Percentiles rank a stretch among this genome's conserved stretches.
Conservation (phyloP, 2,113 vertebrate genomes). For the Columba livia region DNA sequence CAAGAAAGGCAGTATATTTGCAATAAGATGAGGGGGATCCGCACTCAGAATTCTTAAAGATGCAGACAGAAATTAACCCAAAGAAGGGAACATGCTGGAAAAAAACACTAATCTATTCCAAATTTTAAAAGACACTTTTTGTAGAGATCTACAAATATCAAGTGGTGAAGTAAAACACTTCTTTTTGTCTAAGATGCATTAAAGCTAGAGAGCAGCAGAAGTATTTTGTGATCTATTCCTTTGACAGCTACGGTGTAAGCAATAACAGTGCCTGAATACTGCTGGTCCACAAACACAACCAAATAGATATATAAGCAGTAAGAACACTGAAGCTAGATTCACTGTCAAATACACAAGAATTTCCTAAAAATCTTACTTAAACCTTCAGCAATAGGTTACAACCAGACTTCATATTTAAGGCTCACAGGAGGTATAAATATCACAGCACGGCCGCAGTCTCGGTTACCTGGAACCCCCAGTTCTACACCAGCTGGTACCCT, state of each 20-base stretch:
- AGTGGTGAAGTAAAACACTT: neutral
- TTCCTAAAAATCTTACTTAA: neutral
- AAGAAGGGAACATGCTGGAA: neutral
- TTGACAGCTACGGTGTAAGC: neutral
- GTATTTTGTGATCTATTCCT: neutral
- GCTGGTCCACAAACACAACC: neutral
- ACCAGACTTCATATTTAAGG: neutral
- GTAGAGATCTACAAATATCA: neutral
- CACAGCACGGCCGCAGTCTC: neutral
- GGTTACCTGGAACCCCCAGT: neutral
- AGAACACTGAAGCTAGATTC: neutral
- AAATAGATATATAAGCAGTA: neutral
- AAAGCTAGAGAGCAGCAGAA: neutral
- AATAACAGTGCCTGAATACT: neutral
- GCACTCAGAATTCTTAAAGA: neutral
- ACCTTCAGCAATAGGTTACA: neutral
- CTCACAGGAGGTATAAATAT: neutral
- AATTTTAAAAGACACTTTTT: neutral
- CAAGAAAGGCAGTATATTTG: neutral
- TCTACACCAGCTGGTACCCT: neutral
- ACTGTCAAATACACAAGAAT: neutral
- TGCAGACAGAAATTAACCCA: neutral
- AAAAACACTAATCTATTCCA: neutral
- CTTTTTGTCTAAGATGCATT: neutral
- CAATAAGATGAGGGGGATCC: neutral